Evolutionary conservation across 2,113 vertebrate species (phyloP).

Genomic region (Australoheros scitulus): DNA sequence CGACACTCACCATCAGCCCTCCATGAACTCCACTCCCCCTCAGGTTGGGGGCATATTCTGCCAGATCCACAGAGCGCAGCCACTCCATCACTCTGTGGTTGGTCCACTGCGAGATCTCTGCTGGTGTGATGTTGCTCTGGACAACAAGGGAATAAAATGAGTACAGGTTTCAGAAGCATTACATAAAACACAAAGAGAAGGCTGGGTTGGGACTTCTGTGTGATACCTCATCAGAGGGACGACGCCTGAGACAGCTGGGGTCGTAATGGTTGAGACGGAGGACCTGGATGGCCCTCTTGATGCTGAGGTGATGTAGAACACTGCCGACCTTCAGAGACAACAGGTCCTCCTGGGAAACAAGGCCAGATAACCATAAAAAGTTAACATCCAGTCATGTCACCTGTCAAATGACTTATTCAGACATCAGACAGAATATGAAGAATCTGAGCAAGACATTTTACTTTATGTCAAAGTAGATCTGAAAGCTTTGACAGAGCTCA

Average conservation of each 20-base stretch:
- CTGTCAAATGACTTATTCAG: not conserved
- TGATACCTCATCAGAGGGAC: slow-evolving; percentile 92
- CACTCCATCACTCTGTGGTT: slow-evolving; percentile 99
- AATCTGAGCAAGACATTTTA: not conserved
- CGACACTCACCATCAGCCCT: slow-evolving; percentile 90
- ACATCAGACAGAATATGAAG: not conserved
- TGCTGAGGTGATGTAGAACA: slow-evolving; percentile 95
- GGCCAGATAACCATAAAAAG: not conserved
- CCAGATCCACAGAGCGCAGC: slow-evolving; percentile 94
- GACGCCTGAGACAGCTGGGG: slow-evolving; percentile 89
- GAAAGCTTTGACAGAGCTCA: slow-evolving; percentile 70
- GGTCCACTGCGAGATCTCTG: slow-evolving; percentile 94
- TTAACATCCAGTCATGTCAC: not conserved
- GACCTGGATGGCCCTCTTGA: slow-evolving; percentile 96
- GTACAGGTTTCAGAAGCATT: not conserved
- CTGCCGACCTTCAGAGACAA: slow-evolving; percentile 94
- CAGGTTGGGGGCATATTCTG: slow-evolving; percentile 96
- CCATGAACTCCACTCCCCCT: slow-evolving; percentile 96
- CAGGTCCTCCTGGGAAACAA: slow-evolving; percentile 87
- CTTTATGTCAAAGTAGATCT: not conserved
- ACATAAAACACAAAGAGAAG: not conserved
- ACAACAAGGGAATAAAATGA: not conserved
- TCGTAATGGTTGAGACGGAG: slow-evolving; percentile 92
- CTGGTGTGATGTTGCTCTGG: slow-evolving; percentile 87
- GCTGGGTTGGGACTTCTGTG: not conserved